These are phyloP conservation scores for Rhagologus leucostigma DNA, from an alignment of 2,113 vertebrate genomes.

Conservation along the genomic window DNA sequence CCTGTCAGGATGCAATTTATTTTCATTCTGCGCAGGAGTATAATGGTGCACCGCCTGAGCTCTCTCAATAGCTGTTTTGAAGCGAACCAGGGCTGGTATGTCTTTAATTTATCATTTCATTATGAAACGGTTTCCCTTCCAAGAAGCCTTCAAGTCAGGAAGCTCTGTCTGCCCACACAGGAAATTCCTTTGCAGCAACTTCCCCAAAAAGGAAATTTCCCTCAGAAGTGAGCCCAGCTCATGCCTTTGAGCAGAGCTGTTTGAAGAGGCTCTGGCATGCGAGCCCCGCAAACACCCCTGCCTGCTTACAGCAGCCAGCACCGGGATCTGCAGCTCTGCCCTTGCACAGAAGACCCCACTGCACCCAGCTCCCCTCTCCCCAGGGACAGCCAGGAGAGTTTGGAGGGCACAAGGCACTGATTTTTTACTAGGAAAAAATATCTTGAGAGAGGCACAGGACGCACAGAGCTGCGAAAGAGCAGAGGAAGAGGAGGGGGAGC, in stretches of 20 bases:
- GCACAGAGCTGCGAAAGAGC: background rate
- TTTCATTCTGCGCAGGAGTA: constrained; percentile 70
- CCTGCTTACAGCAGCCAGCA: background rate
- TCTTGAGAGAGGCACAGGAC: background rate
- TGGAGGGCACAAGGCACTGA: background rate
- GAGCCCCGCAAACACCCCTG: constrained; percentile 50
- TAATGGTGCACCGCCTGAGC: constrained; percentile 63
- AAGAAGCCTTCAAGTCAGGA: constrained; percentile 94
- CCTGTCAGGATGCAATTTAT: constrained; percentile 78
- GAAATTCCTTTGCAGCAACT: constrained; percentile 98
- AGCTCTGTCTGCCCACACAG: constrained; percentile 97
- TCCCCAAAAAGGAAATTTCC: constrained; percentile 99
- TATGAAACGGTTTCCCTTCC: constrained; percentile 93
- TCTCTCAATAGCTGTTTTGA: constrained; percentile 77
- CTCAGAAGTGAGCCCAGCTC: constrained; percentile 82
- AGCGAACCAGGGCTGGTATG: constrained; percentile 77
- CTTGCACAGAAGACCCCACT: background rate
- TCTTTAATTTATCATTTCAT: constrained; percentile 84
- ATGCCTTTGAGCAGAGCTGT: constrained; percentile 76
- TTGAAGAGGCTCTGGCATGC: constrained; percentile 75
- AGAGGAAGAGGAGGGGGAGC: background rate
- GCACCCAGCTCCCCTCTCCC: background rate
- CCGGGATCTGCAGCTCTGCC: background rate
- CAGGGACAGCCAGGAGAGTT: background rate
- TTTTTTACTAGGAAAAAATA: background rate